Percentiles rank a stretch among this genome's conserved stretches.
phyloP scores from a whole-genome alignment of 1,140 invertebrate species.

The Trypoxylus dichotomus region DNA sequence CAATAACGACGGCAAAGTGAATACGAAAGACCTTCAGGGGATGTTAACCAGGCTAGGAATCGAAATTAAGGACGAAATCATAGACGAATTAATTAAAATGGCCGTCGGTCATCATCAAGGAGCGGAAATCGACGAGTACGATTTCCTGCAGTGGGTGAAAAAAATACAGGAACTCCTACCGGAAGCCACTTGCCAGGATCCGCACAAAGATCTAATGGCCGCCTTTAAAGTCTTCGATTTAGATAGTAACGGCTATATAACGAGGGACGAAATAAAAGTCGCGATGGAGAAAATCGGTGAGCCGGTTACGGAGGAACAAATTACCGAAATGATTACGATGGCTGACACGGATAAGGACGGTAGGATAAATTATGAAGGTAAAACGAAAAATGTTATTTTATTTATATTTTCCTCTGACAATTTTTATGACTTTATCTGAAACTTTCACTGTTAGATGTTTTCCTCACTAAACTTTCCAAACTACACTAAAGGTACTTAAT shows the following conservation, averaged over 20 bases:
- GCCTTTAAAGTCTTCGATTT: slow-evolving; percentile 79
- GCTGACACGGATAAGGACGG: slow-evolving; percentile 77
- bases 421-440: no score
- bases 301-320: slow-evolving; percentile 68
- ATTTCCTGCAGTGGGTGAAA: slow-evolving; percentile 71
- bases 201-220: slow-evolving; percentile 69
- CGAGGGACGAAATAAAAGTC: slow-evolving; percentile 70
- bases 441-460: no score
- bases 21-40: slow-evolving; percentile 69
- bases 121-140: slow-evolving; percentile 65
- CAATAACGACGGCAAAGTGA: slow-evolving; percentile 73
- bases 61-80: slow-evolving; percentile 68
- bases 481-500: no score
- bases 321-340: slow-evolving; percentile 69
- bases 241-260: slow-evolving; percentile 76
- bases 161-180: slow-evolving; percentile 68
- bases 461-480: no score
- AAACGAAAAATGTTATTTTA: not conserved
- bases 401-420: no score
- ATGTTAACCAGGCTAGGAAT: slow-evolving; percentile 77
- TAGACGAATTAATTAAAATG: slow-evolving; percentile 68
- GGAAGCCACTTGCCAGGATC: slow-evolving; percentile 62
- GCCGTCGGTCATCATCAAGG: slow-evolving; percentile 58
- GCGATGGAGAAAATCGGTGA: slow-evolving; percentile 81
- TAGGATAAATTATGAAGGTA: slow-evolving; percentile 78